A percentile compares a stretch with the other conserved stretches of the same genome.
phyloP scores from a whole-genome alignment of 2,888 invertebrate genomes.

The Dryococelus australis region DNA sequence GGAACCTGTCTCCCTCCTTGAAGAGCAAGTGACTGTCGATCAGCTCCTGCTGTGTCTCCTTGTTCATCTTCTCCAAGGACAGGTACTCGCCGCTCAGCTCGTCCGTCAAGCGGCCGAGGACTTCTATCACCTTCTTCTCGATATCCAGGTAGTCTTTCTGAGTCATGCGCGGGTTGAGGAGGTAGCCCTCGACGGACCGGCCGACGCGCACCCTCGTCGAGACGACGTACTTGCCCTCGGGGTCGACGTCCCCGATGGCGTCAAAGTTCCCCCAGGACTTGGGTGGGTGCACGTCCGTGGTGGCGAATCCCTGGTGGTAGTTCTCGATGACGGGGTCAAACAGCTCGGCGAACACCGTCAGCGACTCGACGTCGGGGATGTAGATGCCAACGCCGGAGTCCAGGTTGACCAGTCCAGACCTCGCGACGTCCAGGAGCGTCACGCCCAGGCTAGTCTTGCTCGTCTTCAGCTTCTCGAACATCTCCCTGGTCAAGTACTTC shows the following conservation, averaged over 20 bases:
- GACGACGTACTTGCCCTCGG: slow-evolving; percentile 65
- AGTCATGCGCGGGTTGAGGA: slow-evolving; percentile 73
- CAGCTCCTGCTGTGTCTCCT: slow-evolving; percentile 60
- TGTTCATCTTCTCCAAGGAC: slow-evolving; percentile 56
- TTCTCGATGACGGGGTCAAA: slow-evolving; percentile 75
- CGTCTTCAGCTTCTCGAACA: slow-evolving; percentile 64
- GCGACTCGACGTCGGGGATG: slow-evolving; percentile 74
- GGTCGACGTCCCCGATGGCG: slow-evolving; percentile 68
- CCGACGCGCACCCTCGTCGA: slow-evolving; percentile 73
- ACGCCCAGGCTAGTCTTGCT: slow-evolving; percentile 65
- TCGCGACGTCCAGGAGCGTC: slow-evolving; percentile 69
- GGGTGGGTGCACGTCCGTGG: slow-evolving; percentile 66
- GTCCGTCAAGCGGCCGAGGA: slow-evolving; percentile 53
- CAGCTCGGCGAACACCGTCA: slow-evolving; percentile 68
- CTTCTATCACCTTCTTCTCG: slow-evolving; percentile 61
- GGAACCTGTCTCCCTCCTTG: slow-evolving; percentile 60
- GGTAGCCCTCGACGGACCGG: slow-evolving; percentile 67
- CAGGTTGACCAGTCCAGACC: slow-evolving; percentile 71
- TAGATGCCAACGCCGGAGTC: slow-evolving; percentile 73
- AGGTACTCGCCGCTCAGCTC: slow-evolving; percentile 58
- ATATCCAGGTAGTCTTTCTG: slow-evolving; percentile 70
- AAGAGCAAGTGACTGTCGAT: slow-evolving; percentile 65
- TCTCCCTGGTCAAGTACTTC: slow-evolving; percentile 65
- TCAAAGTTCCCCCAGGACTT: slow-evolving; percentile 68
- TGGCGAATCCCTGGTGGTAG: slow-evolving; percentile 69